Base-by-base conservation (phyloP, 2,113 vertebrate species). In the Vicugna pacos region DNA sequence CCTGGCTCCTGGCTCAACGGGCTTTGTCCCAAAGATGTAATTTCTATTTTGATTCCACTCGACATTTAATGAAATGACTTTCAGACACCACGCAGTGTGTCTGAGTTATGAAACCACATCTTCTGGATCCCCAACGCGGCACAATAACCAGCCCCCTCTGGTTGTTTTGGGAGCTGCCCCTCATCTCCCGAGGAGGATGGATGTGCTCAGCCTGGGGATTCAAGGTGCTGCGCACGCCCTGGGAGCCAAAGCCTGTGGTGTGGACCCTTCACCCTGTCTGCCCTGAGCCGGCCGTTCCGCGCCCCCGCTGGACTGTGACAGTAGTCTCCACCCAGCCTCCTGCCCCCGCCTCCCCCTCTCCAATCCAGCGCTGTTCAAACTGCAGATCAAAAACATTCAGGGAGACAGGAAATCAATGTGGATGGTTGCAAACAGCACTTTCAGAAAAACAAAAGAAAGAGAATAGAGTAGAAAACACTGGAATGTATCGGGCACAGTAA, bases 11-110 rank as follows among this genome's bases (percentile, higher is more conserved):
- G 32, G 73, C 67, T 89, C 81, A 2, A 30, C 8, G 42, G 94
- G 93, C 89, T 96, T 94, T 75, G 89, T 93, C 89, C 82, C 85
- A 79, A 35, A 60, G 94, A 89, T 24, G 62, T 4, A 16, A 82
- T 94, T 93, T 95, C 94, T 97, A 97, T 97, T 97, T 94, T 93
- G 72, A 96, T 86, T 91, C 72, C 82, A 48, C 6, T 79, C 1
- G 83, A 89, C 89, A 97, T 95, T 95, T 97, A 93, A 93, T 97
- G 86, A 94, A 97, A 93, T 76, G 73, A 90, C 89, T 97, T 56
- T 65, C 69, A 94, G 96, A 79, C 93, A 94, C 86, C 92, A 77
- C 22, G 9, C 50, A 6, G 58, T 11, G 3, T 42, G 46, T 58
- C 76, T 75, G 86, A 85, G 94, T 83, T 95, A 80, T 72, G 82